Conservation (phyloP, 2,113 vertebrate genomes). For the Eulacestoma nigropectus region DNA sequence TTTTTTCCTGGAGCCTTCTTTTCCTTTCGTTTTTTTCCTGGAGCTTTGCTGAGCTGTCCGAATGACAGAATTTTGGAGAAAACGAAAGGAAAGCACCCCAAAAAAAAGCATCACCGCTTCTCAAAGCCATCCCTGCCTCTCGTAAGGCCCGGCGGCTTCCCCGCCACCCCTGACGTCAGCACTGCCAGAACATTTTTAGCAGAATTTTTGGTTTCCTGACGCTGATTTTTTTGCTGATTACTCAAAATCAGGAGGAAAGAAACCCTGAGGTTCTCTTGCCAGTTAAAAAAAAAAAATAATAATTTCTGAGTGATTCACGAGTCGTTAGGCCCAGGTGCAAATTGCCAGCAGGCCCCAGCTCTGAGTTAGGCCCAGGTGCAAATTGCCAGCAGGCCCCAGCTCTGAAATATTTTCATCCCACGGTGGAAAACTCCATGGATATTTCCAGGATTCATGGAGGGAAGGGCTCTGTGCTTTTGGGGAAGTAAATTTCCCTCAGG, state of each 20-base stretch:
- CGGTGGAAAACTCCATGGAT: neutral
- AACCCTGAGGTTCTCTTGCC: neutral
- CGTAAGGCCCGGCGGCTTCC: neutral
- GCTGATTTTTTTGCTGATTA: neutral
- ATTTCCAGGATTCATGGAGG: neutral
- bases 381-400: neutral
- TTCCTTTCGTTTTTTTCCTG: neutral
- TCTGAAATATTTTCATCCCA: neutral
- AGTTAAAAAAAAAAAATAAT: neutral
- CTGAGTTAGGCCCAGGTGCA: accelerated
- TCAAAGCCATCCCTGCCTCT: neutral
- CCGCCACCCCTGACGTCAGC: neutral
- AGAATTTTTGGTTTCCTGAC: neutral
- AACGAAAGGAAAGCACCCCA: neutral
- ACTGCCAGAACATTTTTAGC: accelerated
- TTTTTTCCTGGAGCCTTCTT: neutral
- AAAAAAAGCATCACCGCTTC: accelerated
- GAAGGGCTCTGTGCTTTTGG: neutral
- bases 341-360: neutral
- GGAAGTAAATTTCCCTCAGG: neutral
- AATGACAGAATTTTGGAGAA: neutral
- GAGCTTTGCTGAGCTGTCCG: neutral
- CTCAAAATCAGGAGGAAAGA: neutral
- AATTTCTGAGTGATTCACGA: neutral
- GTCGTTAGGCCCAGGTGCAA: neutral